Conservation (phyloP, 1,140 invertebrate genomes). For the Stegodyphus mimosarum region DNA sequence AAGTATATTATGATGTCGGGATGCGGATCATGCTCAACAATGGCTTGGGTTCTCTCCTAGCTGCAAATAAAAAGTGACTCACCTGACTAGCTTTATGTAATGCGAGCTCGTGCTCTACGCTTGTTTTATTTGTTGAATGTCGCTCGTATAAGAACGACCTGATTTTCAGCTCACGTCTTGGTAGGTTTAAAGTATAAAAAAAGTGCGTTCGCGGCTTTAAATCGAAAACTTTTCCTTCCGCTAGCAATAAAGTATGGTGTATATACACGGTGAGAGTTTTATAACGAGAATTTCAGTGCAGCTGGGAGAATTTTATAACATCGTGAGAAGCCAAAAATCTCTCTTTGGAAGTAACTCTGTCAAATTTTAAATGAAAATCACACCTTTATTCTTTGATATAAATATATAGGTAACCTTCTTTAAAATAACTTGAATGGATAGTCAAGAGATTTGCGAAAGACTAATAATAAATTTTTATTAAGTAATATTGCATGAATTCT, state of each 20-base stretch:
- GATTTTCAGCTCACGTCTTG: neutral
- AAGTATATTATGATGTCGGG: conserved; percentile 26
- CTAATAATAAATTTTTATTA: too few relatives aligned
- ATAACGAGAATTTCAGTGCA: neutral
- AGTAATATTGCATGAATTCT: too few relatives aligned
- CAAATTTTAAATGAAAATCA: too few relatives aligned
- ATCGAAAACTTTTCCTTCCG: neutral
- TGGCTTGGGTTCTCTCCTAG: neutral
- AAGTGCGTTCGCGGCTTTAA: neutral
- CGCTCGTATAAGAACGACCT: neutral
- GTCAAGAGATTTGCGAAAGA: too few relatives aligned
- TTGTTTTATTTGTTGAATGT: conserved; percentile 2
- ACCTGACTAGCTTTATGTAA: neutral
- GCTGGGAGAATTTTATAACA: too few relatives aligned
- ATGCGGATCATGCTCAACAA: too few relatives aligned
- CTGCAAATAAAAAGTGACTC: neutral
- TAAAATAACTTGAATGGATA: too few relatives aligned
- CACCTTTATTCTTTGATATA: too few relatives aligned
- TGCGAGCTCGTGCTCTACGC: neutral
- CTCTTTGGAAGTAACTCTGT: too few relatives aligned
- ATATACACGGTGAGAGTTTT: neutral
- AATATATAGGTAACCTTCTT: too few relatives aligned
- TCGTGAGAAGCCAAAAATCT: too few relatives aligned
- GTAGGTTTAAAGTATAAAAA: neutral
- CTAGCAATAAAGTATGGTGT: too few relatives aligned